A percentile compares a stretch with the other conserved stretches of the same genome.
These are phyloP conservation scores for Lasaia peninsularis DNA, from an alignment of 1,140 invertebrate genomes.

Conservation along the genomic window DNA sequence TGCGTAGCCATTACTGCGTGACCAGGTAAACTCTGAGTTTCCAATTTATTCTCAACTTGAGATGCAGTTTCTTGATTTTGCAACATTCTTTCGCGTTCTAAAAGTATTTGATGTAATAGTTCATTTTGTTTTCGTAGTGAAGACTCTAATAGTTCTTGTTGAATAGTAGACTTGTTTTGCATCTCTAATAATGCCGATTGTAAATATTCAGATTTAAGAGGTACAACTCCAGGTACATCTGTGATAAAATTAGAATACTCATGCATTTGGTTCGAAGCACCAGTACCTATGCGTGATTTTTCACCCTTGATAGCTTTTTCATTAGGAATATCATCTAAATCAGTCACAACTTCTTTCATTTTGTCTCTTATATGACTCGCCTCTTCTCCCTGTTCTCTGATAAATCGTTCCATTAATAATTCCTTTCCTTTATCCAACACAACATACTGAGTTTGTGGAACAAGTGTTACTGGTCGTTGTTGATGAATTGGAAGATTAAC, in stretches of 20 bases:
- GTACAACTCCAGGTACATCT: slow-evolving; percentile 59
- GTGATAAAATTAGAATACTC: slow-evolving; percentile 53
- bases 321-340: slow-evolving; percentile 59
- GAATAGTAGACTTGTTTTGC: slow-evolving; percentile 68
- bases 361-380: slow-evolving; percentile 76
- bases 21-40: slow-evolving; percentile 90
- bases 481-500: slow-evolving; percentile 78
- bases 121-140: slow-evolving; percentile 86
- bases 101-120: slow-evolving; percentile 82
- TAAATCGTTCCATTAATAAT: slow-evolving; percentile 87
- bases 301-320: slow-evolving; percentile 50
- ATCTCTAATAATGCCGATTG: slow-evolving; percentile 65
- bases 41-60: slow-evolving; percentile 80
- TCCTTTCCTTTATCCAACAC: slow-evolving; percentile 86
- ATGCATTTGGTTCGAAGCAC: slow-evolving; percentile 42
- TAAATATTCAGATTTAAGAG: slow-evolving; percentile 62
- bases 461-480: slow-evolving; percentile 72
- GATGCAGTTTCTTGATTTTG: slow-evolving; percentile 76
- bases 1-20: slow-evolving; percentile 87
- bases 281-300: slow-evolving; percentile 40
- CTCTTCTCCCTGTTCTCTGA: slow-evolving; percentile 86
- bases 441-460: slow-evolving; percentile 80
- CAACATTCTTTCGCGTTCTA: slow-evolving; percentile 82
- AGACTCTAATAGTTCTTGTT: slow-evolving; percentile 79
- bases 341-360: slow-evolving; percentile 76